Percentiles rank a stretch among this genome's conserved stretches.
Evolutionary conservation across 1,140 invertebrate species (phyloP).

Genomic region (Brachionus plicatilis): DNA sequence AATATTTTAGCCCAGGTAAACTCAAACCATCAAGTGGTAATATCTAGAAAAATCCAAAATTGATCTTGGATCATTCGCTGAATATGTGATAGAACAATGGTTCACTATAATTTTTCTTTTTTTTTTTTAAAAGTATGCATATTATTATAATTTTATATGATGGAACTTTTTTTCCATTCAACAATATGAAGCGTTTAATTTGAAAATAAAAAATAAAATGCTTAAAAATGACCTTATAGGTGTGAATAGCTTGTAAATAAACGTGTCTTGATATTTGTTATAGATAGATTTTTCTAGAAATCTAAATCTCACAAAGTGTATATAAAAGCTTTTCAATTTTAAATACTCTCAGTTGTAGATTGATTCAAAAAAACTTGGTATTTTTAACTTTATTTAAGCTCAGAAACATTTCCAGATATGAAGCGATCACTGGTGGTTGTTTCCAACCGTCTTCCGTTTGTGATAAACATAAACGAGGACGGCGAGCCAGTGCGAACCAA

Average conservation of each 20-base stretch:
- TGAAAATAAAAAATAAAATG: neutral
- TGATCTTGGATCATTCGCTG: no score
- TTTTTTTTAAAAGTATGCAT: no score
- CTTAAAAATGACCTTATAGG: neutral
- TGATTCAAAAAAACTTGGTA: neutral
- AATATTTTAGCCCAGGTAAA: no score
- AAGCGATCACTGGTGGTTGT: conserved; percentile 18
- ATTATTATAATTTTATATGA: no score
- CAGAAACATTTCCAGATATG: neutral
- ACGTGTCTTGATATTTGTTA: neutral
- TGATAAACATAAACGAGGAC: neutral
- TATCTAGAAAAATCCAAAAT: no score
- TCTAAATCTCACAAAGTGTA: neutral
- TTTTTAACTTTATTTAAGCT: neutral
- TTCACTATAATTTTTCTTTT: no score
- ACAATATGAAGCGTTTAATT: neutral
- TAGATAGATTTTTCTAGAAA: neutral
- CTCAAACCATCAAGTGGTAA: no score
- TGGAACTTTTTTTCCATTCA: neutral
- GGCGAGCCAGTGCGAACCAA: neutral
- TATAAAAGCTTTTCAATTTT: neutral
- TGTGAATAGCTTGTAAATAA: neutral
- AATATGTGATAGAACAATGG: no score
- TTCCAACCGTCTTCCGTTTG: conserved; percentile 34
- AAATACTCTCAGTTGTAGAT: neutral